Conservation (phyloP, 2,888 invertebrate genomes). For the Limenitis arthemis region DNA sequence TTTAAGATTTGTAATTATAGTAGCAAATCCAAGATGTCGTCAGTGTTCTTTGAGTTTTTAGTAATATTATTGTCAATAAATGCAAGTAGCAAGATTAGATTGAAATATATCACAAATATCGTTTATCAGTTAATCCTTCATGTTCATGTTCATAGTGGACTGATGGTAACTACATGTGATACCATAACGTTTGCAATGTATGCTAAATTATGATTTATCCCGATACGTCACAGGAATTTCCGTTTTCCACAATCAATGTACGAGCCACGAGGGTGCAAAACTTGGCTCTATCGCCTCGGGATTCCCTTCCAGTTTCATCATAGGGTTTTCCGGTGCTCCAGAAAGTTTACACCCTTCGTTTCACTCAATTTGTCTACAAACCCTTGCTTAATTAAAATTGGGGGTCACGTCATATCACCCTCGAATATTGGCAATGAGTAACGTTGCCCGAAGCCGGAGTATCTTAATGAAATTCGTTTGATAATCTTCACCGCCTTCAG, state of each 20-base stretch:
- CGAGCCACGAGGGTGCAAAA: slow-evolving; percentile 40
- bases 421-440: not conserved
- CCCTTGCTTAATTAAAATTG: slow-evolving; percentile 16
- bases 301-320: slow-evolving; percentile 57
- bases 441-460: slow-evolving; percentile 5
- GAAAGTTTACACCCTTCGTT: slow-evolving; percentile 36
- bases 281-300: slow-evolving; percentile 37
- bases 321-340: slow-evolving; percentile 55
- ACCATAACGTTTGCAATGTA: not conserved
- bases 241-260: slow-evolving; percentile 40
- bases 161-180: too few species aligned
- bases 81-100: too few species aligned
- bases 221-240: slow-evolving; percentile 51
- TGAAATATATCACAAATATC: too few species aligned
- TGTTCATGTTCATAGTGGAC: too few species aligned
- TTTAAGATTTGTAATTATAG: too few species aligned
- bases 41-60: too few species aligned
- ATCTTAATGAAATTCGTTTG: slow-evolving; percentile 23
- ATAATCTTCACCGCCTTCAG: slow-evolving; percentile 24
- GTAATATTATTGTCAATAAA: too few species aligned
- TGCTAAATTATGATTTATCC: slow-evolving; percentile 16
- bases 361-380: slow-evolving; percentile 40
- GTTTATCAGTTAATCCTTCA: too few species aligned
- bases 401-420: not conserved
- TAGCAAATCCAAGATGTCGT: too few species aligned